Percentiles rank a stretch among this genome's conserved stretches.
These are phyloP conservation scores for Tinamus guttatus DNA, from an alignment of 2,113 vertebrate genomes.

Conservation along the genomic window DNA sequence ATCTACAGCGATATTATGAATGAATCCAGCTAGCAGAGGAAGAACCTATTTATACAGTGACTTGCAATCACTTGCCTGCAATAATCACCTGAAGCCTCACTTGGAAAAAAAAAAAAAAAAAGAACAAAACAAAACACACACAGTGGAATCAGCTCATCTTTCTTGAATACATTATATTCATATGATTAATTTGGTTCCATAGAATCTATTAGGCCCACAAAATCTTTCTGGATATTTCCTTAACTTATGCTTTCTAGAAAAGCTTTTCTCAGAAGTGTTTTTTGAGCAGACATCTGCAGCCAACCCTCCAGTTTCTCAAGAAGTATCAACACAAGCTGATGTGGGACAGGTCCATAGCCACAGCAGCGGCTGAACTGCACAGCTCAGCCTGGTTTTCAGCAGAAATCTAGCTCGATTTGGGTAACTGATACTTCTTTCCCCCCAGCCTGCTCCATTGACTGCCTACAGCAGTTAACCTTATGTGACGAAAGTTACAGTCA, in stretches of 20 bases:
- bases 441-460: not conserved
- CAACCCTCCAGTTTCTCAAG: not conserved
- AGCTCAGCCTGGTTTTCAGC: not conserved
- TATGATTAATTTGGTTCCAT: fast-evolving
- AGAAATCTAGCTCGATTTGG: not conserved
- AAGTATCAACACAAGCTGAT: not conserved
- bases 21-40: not conserved
- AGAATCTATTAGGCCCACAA: not conserved
- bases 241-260: not conserved
- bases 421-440: not conserved
- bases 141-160: not conserved
- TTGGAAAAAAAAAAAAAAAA: not conserved
- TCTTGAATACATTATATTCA: not conserved
- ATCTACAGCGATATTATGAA: not conserved
- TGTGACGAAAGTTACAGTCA: not conserved
- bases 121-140: not conserved
- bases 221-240: not conserved
- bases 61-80: not conserved
- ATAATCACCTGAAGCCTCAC: not conserved
- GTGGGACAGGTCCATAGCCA: not conserved
- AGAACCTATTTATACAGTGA: not conserved
- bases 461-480: not conserved
- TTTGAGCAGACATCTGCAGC: not conserved
- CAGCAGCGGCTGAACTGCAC: not conserved
- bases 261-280: not conserved